Evolutionary conservation across 2,113 vertebrate genomes (phyloP).

Genomic region (Balaeniceps rex): DNA sequence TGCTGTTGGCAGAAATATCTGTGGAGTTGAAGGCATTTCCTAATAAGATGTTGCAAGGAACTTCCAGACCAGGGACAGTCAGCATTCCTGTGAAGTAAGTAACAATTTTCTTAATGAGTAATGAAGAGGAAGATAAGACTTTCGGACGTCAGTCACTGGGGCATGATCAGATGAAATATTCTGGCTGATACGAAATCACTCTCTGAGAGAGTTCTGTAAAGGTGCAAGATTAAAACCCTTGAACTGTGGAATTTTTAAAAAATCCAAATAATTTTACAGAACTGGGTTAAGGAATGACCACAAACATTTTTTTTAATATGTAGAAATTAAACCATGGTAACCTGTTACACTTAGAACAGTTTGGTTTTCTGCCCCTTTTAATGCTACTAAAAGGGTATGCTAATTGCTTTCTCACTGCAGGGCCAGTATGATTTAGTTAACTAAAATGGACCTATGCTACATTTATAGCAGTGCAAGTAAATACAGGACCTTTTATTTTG

Average conservation of each 20-base stretch:
- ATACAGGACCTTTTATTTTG: neutral
- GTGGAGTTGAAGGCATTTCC: constrained; percentile 60
- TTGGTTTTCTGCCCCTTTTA: neutral
- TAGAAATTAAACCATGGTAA: neutral
- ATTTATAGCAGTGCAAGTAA: neutral
- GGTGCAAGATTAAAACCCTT: neutral
- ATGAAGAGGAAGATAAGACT: neutral
- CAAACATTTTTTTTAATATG: neutral
- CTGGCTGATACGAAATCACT: neutral
- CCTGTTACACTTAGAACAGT: neutral
- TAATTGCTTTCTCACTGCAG: neutral
- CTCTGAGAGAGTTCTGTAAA: neutral
- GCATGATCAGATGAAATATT: neutral
- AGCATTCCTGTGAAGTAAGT: constrained; percentile 76
- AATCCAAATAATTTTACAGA: neutral
- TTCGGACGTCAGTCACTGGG: neutral
- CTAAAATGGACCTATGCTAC: neutral
- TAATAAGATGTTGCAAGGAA: constrained; percentile 69
- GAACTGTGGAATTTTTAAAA: neutral
- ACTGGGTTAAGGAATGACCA: neutral
- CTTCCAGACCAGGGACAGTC: constrained; percentile 49
- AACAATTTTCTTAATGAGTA: neutral
- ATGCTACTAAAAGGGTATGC: neutral
- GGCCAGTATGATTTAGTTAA: neutral
- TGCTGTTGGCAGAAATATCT: constrained; percentile 45